Percentiles rank a stretch among this genome's conserved stretches.
Conservation (phyloP, 2,888 invertebrate genomes). For the Diarsia mendica region DNA sequence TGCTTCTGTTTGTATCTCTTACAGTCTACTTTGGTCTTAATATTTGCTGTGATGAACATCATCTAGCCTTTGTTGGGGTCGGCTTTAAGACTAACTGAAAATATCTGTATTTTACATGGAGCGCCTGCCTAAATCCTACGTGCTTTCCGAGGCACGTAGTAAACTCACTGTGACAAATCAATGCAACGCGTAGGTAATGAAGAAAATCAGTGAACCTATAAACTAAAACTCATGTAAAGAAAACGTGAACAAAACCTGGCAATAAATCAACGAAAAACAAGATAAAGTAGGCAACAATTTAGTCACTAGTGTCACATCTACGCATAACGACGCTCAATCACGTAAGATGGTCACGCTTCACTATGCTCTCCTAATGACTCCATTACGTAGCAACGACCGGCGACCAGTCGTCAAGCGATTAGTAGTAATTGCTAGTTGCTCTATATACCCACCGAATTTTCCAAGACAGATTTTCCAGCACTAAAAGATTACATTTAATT, state of each 20-base stretch:
- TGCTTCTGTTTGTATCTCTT: background rate
- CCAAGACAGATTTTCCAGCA: conserved; percentile 29
- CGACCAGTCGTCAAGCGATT: conserved; percentile 50
- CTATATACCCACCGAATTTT: conserved; percentile 30
- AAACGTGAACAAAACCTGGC: conserved; percentile 2
- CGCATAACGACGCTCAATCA: conserved; percentile 51
- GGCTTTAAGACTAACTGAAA: background rate
- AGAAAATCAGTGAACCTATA: background rate
- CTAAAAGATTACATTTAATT: conserved; percentile 39
- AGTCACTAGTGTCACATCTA: conserved; percentile 27
- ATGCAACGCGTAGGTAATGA: too few species aligned
- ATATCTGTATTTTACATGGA: background rate
- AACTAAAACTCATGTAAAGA: background rate
- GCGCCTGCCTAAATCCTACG: background rate
- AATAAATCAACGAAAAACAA: conserved; percentile 28
- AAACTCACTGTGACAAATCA: background rate
- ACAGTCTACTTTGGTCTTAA: background rate
- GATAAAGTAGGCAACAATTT: conserved; percentile 26
- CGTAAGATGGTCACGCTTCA: conserved; percentile 39
- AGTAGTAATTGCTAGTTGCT: conserved; percentile 42
- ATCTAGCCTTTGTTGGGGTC: background rate
- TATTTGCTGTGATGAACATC: background rate
- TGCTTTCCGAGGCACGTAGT: background rate
- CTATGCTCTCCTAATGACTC: conserved; percentile 47
- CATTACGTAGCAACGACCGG: conserved; percentile 37